Evolutionary conservation across 2,113 vertebrate genomes (phyloP).

Genomic region (Amphiprion ocellaris): DNA sequence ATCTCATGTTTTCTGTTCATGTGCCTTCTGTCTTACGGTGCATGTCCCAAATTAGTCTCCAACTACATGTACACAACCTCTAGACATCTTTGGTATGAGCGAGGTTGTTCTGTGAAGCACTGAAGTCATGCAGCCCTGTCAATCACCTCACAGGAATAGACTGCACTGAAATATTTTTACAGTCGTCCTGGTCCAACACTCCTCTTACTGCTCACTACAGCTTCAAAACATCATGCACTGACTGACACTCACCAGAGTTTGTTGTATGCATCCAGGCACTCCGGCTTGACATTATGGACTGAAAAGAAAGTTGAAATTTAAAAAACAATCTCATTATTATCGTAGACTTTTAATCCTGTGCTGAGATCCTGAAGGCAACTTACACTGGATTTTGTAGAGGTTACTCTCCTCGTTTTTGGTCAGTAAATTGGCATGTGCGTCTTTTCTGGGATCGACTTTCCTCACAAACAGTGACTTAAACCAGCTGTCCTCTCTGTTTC

Average conservation of each 20-base stretch:
- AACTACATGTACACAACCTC: neutral
- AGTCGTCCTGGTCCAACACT: neutral
- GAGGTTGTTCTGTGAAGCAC: constrained; percentile 13
- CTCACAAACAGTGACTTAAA: constrained; percentile 93
- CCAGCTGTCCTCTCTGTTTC: constrained; percentile 91
- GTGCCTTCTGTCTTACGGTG: constrained; percentile 13
- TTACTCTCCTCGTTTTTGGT: constrained; percentile 96
- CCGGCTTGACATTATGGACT: constrained; percentile 99
- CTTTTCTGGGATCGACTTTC: constrained; percentile 96
- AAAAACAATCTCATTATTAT: neutral
- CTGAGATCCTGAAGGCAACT: constrained; percentile 66
- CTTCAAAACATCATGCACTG: neutral
- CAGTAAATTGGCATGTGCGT: constrained; percentile 93
- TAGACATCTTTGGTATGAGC: constrained; percentile 53
- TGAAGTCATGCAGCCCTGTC: constrained; percentile 23
- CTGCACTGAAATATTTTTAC: constrained; percentile 39
- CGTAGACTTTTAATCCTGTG: too few species aligned
- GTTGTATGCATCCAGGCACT: constrained; percentile 97
- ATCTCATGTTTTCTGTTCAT: neutral
- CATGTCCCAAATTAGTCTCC: constrained; percentile 24
- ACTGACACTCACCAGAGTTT: constrained; percentile 92
- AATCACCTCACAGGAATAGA: constrained; percentile 68
- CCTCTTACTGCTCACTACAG: neutral
- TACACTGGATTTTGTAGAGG: constrained; percentile 96
- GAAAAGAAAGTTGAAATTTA: constrained; percentile 75